Evolutionary conservation across 2,113 vertebrate species (phyloP).

Genomic region (Callithrix jacchus): DNA sequence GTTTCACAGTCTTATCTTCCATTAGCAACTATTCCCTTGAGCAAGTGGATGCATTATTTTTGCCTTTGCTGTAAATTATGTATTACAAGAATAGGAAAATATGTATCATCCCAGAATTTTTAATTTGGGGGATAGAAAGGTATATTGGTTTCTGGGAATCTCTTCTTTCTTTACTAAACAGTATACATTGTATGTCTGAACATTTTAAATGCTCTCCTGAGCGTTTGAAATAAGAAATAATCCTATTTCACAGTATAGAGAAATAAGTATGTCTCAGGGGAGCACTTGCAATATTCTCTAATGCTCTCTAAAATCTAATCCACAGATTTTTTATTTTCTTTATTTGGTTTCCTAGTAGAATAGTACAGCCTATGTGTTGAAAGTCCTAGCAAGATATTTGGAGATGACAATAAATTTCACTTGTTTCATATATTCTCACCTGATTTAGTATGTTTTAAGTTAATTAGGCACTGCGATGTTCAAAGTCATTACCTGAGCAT

Average conservation of each 20-base stretch:
- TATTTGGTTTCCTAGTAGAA: neutral
- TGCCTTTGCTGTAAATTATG: neutral
- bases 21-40: neutral
- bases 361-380: neutral
- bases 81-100: neutral
- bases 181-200: neutral
- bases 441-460: neutral
- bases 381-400: neutral
- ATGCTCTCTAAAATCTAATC: no score
- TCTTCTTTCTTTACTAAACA: neutral
- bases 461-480: neutral
- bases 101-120: neutral
- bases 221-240: no score
- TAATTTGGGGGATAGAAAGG: neutral
- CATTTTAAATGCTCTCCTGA: neutral
- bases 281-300: no score
- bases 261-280: no score
- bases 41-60: neutral
- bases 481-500: neutral
- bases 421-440: neutral
- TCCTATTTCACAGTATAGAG: no score
- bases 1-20: neutral
- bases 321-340: neutral
- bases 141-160: neutral
- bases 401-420: neutral